Percentiles rank a stretch among this genome's conserved stretches.
Conservation (phyloP, 2,113 vertebrate genomes). For the Saimiri boliviensis region DNA sequence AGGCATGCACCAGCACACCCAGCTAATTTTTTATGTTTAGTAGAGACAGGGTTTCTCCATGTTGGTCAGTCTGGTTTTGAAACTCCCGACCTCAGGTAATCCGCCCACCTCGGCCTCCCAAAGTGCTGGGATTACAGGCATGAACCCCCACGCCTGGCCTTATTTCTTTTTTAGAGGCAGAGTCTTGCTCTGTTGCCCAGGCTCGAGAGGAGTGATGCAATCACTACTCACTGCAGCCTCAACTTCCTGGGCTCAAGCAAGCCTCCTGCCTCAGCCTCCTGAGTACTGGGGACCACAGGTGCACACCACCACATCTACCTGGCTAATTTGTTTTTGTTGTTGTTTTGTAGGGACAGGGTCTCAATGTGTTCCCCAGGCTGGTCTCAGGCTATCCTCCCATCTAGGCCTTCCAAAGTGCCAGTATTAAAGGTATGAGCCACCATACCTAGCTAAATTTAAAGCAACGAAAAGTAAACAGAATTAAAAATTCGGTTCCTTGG, state of each 20-base stretch:
- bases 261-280: not conserved
- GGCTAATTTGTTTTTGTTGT: not conserved
- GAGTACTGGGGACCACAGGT: not conserved
- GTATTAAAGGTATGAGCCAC: not conserved
- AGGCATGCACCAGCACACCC: no score
- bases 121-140: no score
- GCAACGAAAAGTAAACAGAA: not conserved
- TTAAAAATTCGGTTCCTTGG: not conserved
- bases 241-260: not conserved
- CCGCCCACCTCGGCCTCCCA: no score
- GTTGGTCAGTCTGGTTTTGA: no score
- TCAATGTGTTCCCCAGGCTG: not conserved
- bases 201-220: not conserved
- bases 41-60: no score
- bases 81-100: no score
- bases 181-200: not conserved
- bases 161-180: not conserved
- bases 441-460: not conserved
- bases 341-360: not conserved
- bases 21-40: no score
- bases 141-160: no score
- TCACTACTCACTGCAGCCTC: not conserved
- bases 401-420: not conserved
- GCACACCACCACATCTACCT: accelerated
- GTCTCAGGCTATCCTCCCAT: not conserved